Conservation (phyloP, 2,888 invertebrate species). For the Hemistola chrysoprasaria region DNA sequence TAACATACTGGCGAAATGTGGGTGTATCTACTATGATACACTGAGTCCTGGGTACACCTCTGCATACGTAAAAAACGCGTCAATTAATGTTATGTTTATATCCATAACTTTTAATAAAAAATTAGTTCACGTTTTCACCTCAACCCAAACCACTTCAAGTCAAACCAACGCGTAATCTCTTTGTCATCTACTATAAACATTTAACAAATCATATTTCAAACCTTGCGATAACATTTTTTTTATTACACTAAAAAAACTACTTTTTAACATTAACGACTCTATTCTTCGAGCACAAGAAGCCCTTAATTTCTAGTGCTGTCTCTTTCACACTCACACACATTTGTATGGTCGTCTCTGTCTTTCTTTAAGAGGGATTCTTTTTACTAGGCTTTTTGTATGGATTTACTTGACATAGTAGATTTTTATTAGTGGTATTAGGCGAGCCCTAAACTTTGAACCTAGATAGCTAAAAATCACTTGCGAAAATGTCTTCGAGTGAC, state of each 20-base stretch:
- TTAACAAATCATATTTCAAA: conserved; percentile 1
- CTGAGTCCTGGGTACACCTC: no score
- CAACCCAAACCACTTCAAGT: no score
- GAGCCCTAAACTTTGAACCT: no score
- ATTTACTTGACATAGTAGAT: conserved; percentile 5
- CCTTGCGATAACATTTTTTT: conserved; percentile 5
- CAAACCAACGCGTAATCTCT: background rate
- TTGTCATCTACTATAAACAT: conserved; percentile 1
- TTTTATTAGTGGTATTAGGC: conserved; percentile 12
- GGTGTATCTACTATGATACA: no score
- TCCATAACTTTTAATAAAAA: no score
- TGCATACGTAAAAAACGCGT: no score
- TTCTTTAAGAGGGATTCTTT: conserved; percentile 44
- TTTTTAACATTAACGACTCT: conserved; percentile 36
- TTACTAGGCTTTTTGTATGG: conserved; percentile 37
- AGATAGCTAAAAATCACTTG: no score
- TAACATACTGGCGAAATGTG: no score
- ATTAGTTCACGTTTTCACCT: no score
- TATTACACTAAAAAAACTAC: conserved; percentile 8
- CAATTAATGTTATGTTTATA: no score
- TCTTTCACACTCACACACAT: conserved; percentile 34
- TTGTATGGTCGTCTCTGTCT: conserved; percentile 41
- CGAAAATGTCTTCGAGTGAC: no score
- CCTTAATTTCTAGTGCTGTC: conserved; percentile 64
- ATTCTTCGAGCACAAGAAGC: conserved; percentile 43